phyloP scores from a whole-genome alignment of 2,888 invertebrate genomes.

The Epinotia demarniana region DNA sequence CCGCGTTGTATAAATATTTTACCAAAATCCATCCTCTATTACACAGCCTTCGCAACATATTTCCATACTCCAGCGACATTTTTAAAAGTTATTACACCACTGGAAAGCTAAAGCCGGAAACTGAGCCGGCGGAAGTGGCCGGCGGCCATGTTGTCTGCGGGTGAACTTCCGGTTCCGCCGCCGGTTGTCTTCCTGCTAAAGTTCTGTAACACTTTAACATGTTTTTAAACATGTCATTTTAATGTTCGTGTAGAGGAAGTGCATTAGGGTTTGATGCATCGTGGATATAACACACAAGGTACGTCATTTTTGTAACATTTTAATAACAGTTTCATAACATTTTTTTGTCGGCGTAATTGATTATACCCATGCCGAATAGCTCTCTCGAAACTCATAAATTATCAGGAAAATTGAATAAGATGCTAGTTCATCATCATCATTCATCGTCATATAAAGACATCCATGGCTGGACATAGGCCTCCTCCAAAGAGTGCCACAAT shows the following conservation, averaged over 20 bases:
- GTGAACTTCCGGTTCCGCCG: slow-evolving; percentile 63
- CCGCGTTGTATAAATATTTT: neutral
- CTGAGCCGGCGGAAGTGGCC: slow-evolving; percentile 64
- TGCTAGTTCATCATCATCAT: too few relatives aligned
- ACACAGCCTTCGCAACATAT: slow-evolving; percentile 9
- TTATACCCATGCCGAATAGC: too few relatives aligned
- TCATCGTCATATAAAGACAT: too few relatives aligned
- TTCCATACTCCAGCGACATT: slow-evolving; percentile 36
- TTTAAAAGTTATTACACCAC: slow-evolving; percentile 47
- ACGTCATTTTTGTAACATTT: too few relatives aligned
- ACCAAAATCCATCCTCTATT: neutral
- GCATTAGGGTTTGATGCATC: slow-evolving; percentile 23
- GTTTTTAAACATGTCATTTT: slow-evolving; percentile 44
- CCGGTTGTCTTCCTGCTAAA: slow-evolving; percentile 45
- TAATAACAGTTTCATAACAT: too few relatives aligned
- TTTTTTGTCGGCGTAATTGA: too few relatives aligned
- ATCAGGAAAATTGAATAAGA: too few relatives aligned
- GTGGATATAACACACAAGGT: neutral
- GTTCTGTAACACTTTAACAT: slow-evolving; percentile 42
- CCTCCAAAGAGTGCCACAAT: too few relatives aligned
- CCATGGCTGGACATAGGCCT: too few relatives aligned
- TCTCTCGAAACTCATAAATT: too few relatives aligned
- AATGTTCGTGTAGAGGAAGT: slow-evolving; percentile 25
- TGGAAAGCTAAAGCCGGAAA: slow-evolving; percentile 52
- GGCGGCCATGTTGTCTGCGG: slow-evolving; percentile 74